Evolutionary conservation across 2,888 invertebrate genomes (phyloP), one percentile per base, ranked within the genome.

Genomic region (Germaria angustata): DNA sequence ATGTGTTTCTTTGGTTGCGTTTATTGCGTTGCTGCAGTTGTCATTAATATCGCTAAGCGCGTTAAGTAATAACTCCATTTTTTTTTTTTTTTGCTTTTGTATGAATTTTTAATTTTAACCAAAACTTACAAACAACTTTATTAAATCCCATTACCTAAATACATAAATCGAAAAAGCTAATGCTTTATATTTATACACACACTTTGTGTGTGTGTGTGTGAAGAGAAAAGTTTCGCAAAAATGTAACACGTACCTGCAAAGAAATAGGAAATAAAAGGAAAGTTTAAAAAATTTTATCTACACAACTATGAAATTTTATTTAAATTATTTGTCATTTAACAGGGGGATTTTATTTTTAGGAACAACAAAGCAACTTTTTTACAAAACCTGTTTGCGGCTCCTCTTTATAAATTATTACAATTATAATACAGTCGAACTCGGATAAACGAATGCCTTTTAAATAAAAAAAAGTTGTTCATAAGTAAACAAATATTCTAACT

Each of bases 221-320:
- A 11, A 36, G 44, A 17, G 13, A 57, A 20, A 55, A n/a, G 11
- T 59, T 24, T 36, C 11, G 17, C 59, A 28, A 28, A 39, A 28
- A 59, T 28, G 51, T 49, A 9, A 51, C 51, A 77, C 76, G 68
- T 77, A 77, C 76, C 76, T 77, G 76, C 32, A 77, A 77, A 49
- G 32, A 77, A 59, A 68, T 6, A 51, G 13, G 24, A 44, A 75
- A 44, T 34, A 22, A 59, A 55, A 39, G 15, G 17, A 65, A 44
- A 34, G 4, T 49, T 49, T 11, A 20, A 53, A n/a, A 7, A 36
- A 41, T 32, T 13, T 53, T 57, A 36, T n/a, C 5, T 69, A 2
- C n/a, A 32, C n/a, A n/a, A n/a, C n/a, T 20, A 34, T 24, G 11
- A 57, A 22, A 59, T 46, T 44, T 20, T 51, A 51, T 24, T n/a